These are phyloP conservation scores for Epinephelus lanceolatus DNA, from an alignment of 2,113 vertebrate genomes.

Conservation along the genomic window DNA sequence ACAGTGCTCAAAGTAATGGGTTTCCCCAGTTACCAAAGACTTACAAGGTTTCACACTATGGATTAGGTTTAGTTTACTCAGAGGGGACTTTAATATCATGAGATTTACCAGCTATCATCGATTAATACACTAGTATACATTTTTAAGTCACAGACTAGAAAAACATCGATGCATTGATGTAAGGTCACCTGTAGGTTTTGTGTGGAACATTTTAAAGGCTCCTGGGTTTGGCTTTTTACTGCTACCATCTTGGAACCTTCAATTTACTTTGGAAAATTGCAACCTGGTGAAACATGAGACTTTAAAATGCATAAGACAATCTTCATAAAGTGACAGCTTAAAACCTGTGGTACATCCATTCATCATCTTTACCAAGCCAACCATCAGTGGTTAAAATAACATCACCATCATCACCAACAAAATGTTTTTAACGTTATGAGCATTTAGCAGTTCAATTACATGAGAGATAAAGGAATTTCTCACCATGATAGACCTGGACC, in stretches of 20 bases:
- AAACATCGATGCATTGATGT: background rate
- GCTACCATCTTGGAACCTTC: background rate
- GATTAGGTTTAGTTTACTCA: background rate
- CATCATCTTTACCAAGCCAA: too few species aligned
- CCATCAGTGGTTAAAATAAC: too few species aligned
- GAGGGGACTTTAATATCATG: background rate
- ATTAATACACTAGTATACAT: background rate
- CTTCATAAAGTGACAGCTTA: too few species aligned
- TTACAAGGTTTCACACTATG: background rate
- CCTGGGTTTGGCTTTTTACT: background rate
- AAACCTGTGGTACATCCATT: too few species aligned
- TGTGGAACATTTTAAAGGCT: background rate
- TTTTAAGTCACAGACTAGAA: too few species aligned
- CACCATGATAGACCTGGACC: too few species aligned
- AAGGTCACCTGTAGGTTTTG: background rate
- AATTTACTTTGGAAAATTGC: background rate
- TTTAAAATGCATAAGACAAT: too few species aligned
- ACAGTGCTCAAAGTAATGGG: background rate
- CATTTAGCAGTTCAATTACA: too few species aligned
- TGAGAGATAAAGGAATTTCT: too few species aligned
- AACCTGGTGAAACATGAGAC: too few species aligned
- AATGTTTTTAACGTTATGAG: too few species aligned
- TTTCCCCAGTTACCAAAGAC: constrained; percentile 5
- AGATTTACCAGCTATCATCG: background rate
- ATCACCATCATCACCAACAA: too few species aligned